Base-by-base conservation (phyloP, 2,888 invertebrate species). In the Megalurothrips usitatus region DNA sequence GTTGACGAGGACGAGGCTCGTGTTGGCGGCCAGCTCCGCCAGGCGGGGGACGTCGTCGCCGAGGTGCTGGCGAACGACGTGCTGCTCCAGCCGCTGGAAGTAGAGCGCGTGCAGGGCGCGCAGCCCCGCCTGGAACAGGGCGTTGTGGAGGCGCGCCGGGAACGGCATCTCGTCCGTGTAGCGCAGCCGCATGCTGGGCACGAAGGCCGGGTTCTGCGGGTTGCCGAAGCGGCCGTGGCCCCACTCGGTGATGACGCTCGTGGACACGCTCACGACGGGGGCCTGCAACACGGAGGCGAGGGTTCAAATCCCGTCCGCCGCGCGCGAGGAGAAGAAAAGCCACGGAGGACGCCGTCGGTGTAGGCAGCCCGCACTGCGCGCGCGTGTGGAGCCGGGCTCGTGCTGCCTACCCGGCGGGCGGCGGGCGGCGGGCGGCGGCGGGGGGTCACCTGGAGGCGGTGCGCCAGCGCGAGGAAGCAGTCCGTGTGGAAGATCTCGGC, bases 401-500 rank as follows among this genome's bases (percentile, higher is more conserved):
- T 2, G 34, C 34, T 43, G 34, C 34, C 34, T 43, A 43, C 34
- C 34, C 34, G 6, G 3, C 34, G 34, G 34, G 78, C 28, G 17
- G 26, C 78, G 1, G 12, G 34, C 14, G 78, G 34, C 17, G 4
- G 11, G 26, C 17, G 17, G 28, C n/a, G 9, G 26, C 17, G 17
- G 28, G 2, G 9, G 3, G 78, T 26, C 17, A 43, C 78, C 17
- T 78, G 26, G 26, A 78, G 34, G 84, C 91, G 90, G 84, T 92
- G 89, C 0, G 91, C 91, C 43, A 94, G 86, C 4, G 91, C 92
- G 84, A 93, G 86, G 85, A 91, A 90, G 85, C 94, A 94, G 84
- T 94, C 92, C 81, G 90, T 90, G 83, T 92, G 92, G 85, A 94
- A 94, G 81, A 90, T 90, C 86, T 94, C 93, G 81, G 91, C 87